A percentile compares a stretch with the other conserved stretches of the same genome.
These are phyloP conservation scores for Drosophila bunnanda DNA, from an alignment of 2,888 invertebrate species.

Conservation along the genomic window DNA sequence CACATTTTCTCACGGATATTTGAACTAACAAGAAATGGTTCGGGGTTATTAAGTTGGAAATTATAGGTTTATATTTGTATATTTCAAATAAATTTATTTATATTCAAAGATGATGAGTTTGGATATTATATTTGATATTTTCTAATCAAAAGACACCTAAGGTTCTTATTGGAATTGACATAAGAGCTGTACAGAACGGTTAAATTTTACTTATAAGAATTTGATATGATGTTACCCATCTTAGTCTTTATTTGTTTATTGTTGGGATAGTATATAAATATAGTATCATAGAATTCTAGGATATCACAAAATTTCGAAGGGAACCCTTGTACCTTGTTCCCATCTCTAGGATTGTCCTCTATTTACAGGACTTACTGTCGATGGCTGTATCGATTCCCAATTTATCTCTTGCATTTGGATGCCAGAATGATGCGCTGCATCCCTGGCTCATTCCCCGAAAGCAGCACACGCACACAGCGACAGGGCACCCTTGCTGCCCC, in stretches of 20 bases:
- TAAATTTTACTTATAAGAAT: background rate
- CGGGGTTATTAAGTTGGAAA: background rate
- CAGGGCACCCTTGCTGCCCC: slow-evolving; percentile 18
- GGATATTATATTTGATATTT: background rate
- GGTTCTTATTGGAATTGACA: background rate
- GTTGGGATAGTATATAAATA: too few relatives aligned
- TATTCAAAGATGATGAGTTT: background rate
- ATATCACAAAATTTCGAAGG: too few relatives aligned
- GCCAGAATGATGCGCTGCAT: slow-evolving; percentile 39
- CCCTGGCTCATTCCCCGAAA: slow-evolving; percentile 44
- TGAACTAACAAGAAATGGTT: background rate
- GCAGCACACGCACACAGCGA: slow-evolving; percentile 34
- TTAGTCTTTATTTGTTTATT: too few relatives aligned
- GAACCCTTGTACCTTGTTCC: background rate
- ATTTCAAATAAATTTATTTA: background rate
- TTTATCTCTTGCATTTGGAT: slow-evolving; percentile 19
- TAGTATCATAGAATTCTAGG: too few relatives aligned
- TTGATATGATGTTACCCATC: background rate
- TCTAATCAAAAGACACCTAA: too few relatives aligned
- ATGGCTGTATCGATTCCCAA: slow-evolving; percentile 23
- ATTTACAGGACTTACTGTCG: background rate
- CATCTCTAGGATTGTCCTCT: background rate
- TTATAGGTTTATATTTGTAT: background rate
- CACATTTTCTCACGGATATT: background rate
- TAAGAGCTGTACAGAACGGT: background rate